These are phyloP conservation scores for Peucedramus taeniatus DNA, from an alignment of 2,113 vertebrate genomes.

Conservation along the genomic window DNA sequence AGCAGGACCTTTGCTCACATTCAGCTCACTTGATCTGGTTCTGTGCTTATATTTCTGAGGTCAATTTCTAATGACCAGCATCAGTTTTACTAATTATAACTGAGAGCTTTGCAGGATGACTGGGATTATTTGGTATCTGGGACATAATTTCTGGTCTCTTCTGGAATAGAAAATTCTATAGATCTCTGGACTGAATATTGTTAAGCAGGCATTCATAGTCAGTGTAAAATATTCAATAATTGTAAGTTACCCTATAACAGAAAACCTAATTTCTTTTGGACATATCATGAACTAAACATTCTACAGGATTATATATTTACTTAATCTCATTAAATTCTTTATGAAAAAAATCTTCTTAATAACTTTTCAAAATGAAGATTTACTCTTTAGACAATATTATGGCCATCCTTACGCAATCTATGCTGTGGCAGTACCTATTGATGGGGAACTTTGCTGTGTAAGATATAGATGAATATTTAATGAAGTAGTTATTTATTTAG, in stretches of 20 bases:
- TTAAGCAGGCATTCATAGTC: neutral
- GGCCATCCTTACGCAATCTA: neutral
- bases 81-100: neutral
- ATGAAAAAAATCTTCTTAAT: neutral
- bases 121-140: neutral
- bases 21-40: neutral
- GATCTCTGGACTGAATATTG: neutral
- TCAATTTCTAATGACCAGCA: neutral
- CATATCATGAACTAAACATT: neutral
- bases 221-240: neutral
- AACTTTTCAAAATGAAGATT: neutral
- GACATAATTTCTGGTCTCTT: neutral
- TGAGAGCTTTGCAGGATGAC: neutral
- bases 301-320: neutral
- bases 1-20: neutral
- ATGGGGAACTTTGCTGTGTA: neutral
- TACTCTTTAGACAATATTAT: neutral
- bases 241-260: neutral
- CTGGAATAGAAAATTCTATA: neutral
- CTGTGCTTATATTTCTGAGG: neutral
- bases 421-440: neutral
- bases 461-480: constrained; percentile 26
- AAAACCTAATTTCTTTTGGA: neutral
- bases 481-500: constrained; percentile 22
- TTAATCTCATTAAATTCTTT: neutral